Evolutionary conservation across 1,140 invertebrate genomes (phyloP).

Genomic region (Drosophila littoralis): DNA sequence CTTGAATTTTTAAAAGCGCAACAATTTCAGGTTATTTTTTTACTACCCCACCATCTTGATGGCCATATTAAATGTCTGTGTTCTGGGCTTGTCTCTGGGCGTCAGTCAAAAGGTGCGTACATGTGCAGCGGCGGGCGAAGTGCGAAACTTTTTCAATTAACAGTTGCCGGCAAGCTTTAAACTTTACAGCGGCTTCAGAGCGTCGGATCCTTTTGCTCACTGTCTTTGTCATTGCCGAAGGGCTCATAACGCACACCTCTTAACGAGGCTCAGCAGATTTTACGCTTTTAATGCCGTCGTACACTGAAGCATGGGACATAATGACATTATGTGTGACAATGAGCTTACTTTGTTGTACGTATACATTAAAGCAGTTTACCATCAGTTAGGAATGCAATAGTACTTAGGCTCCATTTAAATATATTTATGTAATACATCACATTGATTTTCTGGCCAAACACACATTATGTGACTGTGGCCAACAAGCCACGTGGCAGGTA

Average conservation of each 20-base stretch:
- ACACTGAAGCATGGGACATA: conserved; percentile 44
- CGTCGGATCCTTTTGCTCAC: conserved; percentile 1
- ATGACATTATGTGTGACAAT: conserved; percentile 69
- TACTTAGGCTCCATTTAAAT: conserved; percentile 2
- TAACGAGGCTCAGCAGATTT: conserved; percentile 67
- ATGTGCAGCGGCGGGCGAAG: conserved; percentile 52
- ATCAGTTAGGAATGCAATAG: background rate
- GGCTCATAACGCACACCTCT: conserved; percentile 65
- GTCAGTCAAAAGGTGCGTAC: conserved; percentile 60
- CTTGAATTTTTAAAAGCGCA: conserved; percentile 54
- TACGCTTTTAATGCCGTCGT: conserved; percentile 55
- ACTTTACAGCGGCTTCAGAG: conserved; percentile 47
- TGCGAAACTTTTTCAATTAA: conserved; percentile 81
- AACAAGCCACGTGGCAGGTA: conserved; percentile 35
- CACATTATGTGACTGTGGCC: conserved; percentile 22
- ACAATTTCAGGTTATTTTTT: conserved; percentile 24
- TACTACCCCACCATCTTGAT: background rate
- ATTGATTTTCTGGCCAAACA: conserved; percentile 30
- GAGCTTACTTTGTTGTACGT: conserved; percentile 36
- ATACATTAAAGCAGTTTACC: conserved; percentile 3
- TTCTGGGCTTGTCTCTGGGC: conserved; percentile 41
- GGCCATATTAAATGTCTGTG: conserved; percentile 10
- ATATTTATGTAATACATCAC: conserved; percentile 42
- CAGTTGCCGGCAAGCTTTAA: conserved; percentile 69
- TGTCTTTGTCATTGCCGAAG: conserved; percentile 27